These are phyloP conservation scores for Atlantisia rogersi DNA, from an alignment of 2,113 vertebrate species.

Conservation along the genomic window DNA sequence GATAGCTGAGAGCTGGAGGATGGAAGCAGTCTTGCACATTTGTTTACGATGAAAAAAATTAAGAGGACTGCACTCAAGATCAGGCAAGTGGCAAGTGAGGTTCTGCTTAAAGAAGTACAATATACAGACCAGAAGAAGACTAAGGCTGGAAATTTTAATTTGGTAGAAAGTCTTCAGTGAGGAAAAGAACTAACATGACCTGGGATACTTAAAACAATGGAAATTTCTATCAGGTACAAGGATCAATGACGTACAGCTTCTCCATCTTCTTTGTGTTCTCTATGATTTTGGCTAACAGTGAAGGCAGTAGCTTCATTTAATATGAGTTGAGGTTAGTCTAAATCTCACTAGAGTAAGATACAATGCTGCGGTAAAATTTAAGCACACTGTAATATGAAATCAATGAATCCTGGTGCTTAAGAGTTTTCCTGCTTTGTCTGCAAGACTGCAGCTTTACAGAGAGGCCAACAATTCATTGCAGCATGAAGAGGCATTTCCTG, in stretches of 20 bases:
- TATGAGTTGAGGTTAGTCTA: background rate
- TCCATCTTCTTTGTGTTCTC: background rate
- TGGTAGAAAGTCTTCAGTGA: background rate
- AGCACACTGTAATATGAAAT: background rate
- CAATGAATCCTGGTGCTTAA: background rate
- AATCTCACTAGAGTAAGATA: background rate
- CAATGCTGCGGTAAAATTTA: background rate
- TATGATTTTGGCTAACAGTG: background rate
- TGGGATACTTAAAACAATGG: background rate
- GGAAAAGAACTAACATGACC: background rate
- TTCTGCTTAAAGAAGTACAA: background rate
- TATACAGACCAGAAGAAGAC: background rate
- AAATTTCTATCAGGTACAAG: background rate
- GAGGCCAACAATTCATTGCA: background rate
- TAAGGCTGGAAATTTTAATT: background rate
- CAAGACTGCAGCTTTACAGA: background rate
- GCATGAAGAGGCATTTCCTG: background rate
- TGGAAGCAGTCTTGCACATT: background rate
- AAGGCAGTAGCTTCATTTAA: background rate
- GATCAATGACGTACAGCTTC: background rate
- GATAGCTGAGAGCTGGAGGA: background rate
- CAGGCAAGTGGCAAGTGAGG: background rate
- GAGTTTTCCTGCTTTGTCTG: background rate
- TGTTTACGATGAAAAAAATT: background rate
- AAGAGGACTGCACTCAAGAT: background rate